Evolutionary conservation across 2,888 invertebrate species (phyloP).

Genomic region (Malthinus seriepunctatus): DNA sequence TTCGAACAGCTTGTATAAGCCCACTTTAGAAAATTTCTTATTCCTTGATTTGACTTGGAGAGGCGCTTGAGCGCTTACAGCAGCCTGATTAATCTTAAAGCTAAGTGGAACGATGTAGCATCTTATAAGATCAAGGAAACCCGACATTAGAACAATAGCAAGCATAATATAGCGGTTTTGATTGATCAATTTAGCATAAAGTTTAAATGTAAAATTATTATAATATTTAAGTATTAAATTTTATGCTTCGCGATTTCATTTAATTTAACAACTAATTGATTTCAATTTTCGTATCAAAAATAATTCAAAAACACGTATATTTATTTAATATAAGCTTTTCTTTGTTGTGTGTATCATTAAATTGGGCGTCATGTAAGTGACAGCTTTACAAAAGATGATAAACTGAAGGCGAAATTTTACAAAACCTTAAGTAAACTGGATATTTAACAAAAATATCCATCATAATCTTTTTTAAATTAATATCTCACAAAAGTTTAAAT

Average conservation of each 20-base stretch:
- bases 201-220: constrained; percentile 13
- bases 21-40: constrained; percentile 27
- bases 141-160: constrained; percentile 19
- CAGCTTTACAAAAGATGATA: constrained; percentile 24
- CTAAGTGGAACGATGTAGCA: constrained; percentile 20
- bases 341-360: constrained; percentile 23
- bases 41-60: constrained; percentile 24
- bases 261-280: too few species aligned
- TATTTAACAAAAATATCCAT: constrained; percentile 4
- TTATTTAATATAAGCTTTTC: background rate
- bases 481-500: too few species aligned
- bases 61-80: constrained; percentile 21
- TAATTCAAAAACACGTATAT: too few species aligned
- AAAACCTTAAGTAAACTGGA: constrained; percentile 13
- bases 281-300: too few species aligned
- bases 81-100: constrained; percentile 24
- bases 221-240: too few species aligned
- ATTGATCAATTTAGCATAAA: constrained; percentile 23
- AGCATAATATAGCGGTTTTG: constrained; percentile 25
- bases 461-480: background rate
- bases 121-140: constrained; percentile 27
- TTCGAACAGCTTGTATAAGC: constrained; percentile 16
- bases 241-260: too few species aligned
- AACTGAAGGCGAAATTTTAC: constrained; percentile 9
- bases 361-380: constrained; percentile 16